phyloP scores from a whole-genome alignment of 2,797 vertebrate genomes.

The Oreonectes daqikongensis region DNA sequence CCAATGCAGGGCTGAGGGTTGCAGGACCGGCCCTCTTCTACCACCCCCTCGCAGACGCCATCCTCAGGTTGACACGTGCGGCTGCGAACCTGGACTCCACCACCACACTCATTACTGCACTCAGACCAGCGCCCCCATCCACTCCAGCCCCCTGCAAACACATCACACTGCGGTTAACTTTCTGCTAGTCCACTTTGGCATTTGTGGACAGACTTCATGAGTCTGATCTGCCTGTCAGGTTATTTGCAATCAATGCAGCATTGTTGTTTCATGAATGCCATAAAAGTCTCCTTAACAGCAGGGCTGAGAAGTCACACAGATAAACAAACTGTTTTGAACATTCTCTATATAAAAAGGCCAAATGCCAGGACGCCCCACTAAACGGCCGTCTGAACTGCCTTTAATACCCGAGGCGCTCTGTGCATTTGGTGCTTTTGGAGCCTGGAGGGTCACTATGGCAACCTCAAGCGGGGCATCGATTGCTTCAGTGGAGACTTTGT shows the following conservation, averaged over 20 bases:
- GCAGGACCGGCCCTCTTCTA: slow-evolving; percentile 93
- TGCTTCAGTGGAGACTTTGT: slow-evolving; percentile 70
- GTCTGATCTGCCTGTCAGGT: too few species aligned
- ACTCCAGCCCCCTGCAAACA: slow-evolving; percentile 87
- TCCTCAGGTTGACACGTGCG: slow-evolving; percentile 86
- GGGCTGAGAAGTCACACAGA: neutral
- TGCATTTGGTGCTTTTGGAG: slow-evolving; percentile 41
- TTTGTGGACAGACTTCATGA: too few species aligned
- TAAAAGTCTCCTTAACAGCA: slow-evolving; percentile 12
- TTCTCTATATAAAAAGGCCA: slow-evolving; percentile 21
- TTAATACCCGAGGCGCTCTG: slow-evolving; percentile 2
- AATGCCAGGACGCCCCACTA: slow-evolving; percentile 54
- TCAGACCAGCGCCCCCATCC: slow-evolving; percentile 93
- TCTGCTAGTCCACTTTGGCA: too few species aligned
- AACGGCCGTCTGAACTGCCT: slow-evolving; percentile 22
- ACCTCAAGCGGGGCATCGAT: slow-evolving; percentile 68
- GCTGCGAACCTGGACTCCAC: slow-evolving; percentile 92
- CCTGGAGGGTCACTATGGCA: slow-evolving; percentile 67
- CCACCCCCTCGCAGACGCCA: slow-evolving; percentile 86
- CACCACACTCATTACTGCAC: slow-evolving; percentile 95
- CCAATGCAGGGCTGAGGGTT: slow-evolving; percentile 93
- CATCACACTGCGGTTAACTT: slow-evolving; percentile 2
- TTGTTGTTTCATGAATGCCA: slow-evolving; percentile 26
- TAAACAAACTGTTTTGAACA: slow-evolving; percentile 14
- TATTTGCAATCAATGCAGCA: neutral